Conservation (phyloP, 2,113 vertebrate genomes). For the Sorex araneus region DNA sequence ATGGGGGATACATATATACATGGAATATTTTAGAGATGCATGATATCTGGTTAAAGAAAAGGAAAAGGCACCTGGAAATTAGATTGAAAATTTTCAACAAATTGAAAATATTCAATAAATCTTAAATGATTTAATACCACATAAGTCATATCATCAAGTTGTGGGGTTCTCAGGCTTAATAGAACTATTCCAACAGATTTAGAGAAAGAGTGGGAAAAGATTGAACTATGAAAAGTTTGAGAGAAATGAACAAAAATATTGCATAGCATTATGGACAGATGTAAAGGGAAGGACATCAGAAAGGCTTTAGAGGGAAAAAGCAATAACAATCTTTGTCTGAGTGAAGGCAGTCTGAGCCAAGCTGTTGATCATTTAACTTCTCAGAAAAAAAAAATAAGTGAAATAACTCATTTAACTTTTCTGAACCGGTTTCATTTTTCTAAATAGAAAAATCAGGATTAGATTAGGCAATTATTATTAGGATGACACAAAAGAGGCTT, state of each 20-base stretch:
- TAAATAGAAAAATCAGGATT: not conserved
- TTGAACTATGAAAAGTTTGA: not conserved
- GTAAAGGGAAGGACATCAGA: not conserved
- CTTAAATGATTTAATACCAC: not conserved
- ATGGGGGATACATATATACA: not conserved
- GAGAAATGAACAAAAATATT: not conserved
- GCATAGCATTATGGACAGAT: not conserved
- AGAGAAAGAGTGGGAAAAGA: not conserved
- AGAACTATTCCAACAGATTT: not conserved
- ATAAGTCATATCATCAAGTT: not conserved
- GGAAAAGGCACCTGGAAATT: not conserved
- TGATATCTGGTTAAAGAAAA: not conserved
- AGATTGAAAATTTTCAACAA: not conserved
- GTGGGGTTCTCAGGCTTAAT: not conserved
- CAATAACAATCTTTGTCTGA: not conserved
- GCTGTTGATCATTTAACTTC: not conserved
- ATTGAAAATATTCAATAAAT: not conserved
- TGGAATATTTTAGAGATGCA: not conserved
- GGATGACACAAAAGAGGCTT: conserved; percentile 16
- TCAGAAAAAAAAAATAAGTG: no score
- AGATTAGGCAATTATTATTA: not conserved
- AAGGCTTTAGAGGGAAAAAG: not conserved
- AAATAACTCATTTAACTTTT: not conserved
- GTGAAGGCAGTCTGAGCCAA: not conserved
- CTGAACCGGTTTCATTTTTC: not conserved